Evolutionary conservation across 2,797 vertebrate genomes (phyloP), one percentile per base, ranked within the genome.

Genomic region (Poecilia wingei): DNA sequence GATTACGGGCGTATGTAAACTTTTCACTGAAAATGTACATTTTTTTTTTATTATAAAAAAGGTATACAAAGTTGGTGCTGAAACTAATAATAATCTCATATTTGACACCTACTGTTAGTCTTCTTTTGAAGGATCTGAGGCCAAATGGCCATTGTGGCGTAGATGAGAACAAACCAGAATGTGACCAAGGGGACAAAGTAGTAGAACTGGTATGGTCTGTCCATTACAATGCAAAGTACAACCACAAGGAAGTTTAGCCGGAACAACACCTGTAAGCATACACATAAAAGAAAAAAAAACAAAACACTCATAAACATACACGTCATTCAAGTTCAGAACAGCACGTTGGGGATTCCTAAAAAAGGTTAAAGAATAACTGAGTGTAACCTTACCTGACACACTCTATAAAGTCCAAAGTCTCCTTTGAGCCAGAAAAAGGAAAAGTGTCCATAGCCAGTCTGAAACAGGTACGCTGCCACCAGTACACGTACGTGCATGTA

Each of bases 391-490:
- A 99, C 98, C 97, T 99, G 98, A 89, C 98, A 98, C 41, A 99
- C 96, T 93, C 98, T 96, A 82, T 98, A 96, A 25, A 99, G 95
- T 89, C 98, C 97, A 85, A 99, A 99, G 93, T 99, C 98, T 84
- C 98, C 98, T 95, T 99, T 99, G 79, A 99, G 91, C 98, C 98
- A 99, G 91, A 99, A 99, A 89, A 98, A 99, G 0, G 98, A 99
- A 89, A 99, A 99, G 93, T 99, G 98, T 28, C 98, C 98, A 82
- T 99, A 99, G 76, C 98, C 98, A 20, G 98, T 99, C 89, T 99
- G 98, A 92, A 99, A 99, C 22, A 99, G 96, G 93, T 99, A 99
- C 0, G 98, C 98, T 83, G 98, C 98, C 84, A 99, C 98, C 90
- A 99, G 94, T 85, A 99, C 98, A 3, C 98, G 96, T 82, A 99